Evolutionary conservation across 1,140 invertebrate genomes (phyloP).

Genomic region (Ips nitidus): DNA sequence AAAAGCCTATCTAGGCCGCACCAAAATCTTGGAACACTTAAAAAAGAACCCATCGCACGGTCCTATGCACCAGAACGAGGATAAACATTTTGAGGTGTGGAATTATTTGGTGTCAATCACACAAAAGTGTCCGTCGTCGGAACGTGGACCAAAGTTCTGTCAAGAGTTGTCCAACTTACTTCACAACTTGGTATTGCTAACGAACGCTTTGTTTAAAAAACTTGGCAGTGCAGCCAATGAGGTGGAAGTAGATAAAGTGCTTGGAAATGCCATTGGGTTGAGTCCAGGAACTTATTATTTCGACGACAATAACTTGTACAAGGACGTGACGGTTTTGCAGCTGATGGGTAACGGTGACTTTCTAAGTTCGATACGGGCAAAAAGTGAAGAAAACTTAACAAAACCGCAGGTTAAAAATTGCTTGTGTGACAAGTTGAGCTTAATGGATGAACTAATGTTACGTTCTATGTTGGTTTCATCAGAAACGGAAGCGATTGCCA

Average conservation of each 20-base stretch:
- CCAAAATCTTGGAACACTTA: constrained; percentile 63
- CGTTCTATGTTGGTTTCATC: constrained; percentile 6
- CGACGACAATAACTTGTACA: constrained; percentile 47
- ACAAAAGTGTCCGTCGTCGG: constrained; percentile 41
- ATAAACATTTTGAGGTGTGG: constrained; percentile 46
- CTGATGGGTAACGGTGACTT: constrained; percentile 41
- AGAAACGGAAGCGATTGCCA: constrained; percentile 10
- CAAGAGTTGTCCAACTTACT: constrained; percentile 46
- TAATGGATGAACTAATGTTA: constrained; percentile 14
- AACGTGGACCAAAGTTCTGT: constrained; percentile 47
- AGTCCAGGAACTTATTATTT: constrained; percentile 45
- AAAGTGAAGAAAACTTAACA: constrained; percentile 7
- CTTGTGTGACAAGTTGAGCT: constrained; percentile 13
- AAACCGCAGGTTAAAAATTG: constrained; percentile 14
- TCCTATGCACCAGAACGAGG: constrained; percentile 36
- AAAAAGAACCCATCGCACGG: constrained; percentile 65
- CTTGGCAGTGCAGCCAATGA: constrained; percentile 38
- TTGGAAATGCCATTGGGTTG: constrained; percentile 43
- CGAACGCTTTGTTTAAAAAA: constrained; percentile 46
- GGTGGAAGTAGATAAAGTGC: constrained; percentile 41
- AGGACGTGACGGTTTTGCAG: constrained; percentile 44
- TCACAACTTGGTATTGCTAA: constrained; percentile 42
- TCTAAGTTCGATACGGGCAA: constrained; percentile 35
- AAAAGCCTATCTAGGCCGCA: constrained; percentile 60
- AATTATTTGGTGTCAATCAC: constrained; percentile 46